A percentile compares a stretch with the other conserved stretches of the same genome.
Conservation (phyloP, 2,797 vertebrate species). For the Eulemur coronatus region DNA sequence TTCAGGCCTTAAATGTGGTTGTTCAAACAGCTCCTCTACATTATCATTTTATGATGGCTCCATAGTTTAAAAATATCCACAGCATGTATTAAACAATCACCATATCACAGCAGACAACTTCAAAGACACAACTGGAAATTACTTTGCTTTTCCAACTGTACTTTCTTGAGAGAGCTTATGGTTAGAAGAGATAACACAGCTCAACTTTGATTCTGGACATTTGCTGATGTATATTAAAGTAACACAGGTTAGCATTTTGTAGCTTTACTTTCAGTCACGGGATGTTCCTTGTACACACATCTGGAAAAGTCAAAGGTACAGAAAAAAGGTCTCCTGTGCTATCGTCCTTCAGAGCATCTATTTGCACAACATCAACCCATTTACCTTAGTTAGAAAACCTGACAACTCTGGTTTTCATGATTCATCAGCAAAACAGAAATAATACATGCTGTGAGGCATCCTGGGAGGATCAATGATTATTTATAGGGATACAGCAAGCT, state of each 20-base stretch:
- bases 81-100: conserved; percentile 77
- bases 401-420: conserved; percentile 28
- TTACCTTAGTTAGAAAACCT: conserved; percentile 46
- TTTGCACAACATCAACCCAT: conserved; percentile 4
- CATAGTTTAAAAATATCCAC: conserved; percentile 71
- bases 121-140: conserved; percentile 82
- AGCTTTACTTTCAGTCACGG: conserved; percentile 59
- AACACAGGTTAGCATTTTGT: conserved; percentile 76
- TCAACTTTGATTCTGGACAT: conserved; percentile 82
- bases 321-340: neutral
- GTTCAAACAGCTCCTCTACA: conserved; percentile 37
- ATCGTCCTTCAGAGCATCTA: neutral
- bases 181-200: conserved; percentile 79
- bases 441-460: conserved; percentile 15
- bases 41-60: conserved; percentile 66
- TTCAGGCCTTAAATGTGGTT: conserved; percentile 44
- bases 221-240: conserved; percentile 79
- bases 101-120: conserved; percentile 79
- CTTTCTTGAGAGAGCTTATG: conserved; percentile 81
- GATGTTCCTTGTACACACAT: neutral
- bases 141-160: conserved; percentile 77
- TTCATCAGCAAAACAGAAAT: conserved; percentile 61
- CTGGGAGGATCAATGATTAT: conserved; percentile 43
- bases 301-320: conserved; percentile 59
- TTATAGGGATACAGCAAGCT: conserved; percentile 36